A percentile compares a stretch with the other conserved stretches of the same genome.
These are phyloP conservation scores for Cyanoderma ruficeps DNA, from an alignment of 2,113 vertebrate species.

Conservation along the genomic window DNA sequence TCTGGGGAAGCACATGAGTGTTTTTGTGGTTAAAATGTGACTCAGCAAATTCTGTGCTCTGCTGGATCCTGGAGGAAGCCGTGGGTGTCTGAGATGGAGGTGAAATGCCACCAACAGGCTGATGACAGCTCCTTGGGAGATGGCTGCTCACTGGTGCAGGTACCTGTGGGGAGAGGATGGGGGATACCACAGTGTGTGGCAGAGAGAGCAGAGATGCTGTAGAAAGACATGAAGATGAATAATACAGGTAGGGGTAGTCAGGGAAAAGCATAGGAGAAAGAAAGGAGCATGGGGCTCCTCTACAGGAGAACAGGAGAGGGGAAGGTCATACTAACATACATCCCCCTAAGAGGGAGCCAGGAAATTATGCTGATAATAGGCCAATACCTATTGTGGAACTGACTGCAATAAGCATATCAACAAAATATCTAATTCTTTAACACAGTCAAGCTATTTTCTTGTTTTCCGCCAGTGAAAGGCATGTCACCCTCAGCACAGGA, in stretches of 20 bases:
- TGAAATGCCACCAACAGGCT: neutral
- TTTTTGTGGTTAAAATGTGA: constrained; percentile 36
- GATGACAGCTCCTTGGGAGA: neutral
- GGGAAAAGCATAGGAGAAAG: neutral
- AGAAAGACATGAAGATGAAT: neutral
- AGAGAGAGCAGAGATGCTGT: neutral
- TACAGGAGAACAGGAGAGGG: neutral
- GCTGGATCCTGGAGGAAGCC: neutral
- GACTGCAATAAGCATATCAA: neutral
- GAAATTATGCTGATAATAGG: neutral
- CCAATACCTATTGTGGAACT: neutral
- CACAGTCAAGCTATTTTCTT: neutral
- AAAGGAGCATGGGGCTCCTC: neutral
- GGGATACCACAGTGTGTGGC: neutral
- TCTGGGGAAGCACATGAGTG: neutral
- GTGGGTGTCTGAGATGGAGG: neutral
- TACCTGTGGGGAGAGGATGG: neutral
- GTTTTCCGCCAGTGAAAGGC: neutral
- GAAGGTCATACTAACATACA: neutral
- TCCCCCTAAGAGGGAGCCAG: neutral
- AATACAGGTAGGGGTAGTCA: neutral
- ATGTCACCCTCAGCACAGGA: neutral
- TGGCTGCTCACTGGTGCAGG: fast-evolving
- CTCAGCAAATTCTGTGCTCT: constrained; percentile 46
- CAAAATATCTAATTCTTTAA: neutral